Base-by-base conservation (phyloP, 1,140 invertebrate genomes). In the Chelonus insularis region DNA sequence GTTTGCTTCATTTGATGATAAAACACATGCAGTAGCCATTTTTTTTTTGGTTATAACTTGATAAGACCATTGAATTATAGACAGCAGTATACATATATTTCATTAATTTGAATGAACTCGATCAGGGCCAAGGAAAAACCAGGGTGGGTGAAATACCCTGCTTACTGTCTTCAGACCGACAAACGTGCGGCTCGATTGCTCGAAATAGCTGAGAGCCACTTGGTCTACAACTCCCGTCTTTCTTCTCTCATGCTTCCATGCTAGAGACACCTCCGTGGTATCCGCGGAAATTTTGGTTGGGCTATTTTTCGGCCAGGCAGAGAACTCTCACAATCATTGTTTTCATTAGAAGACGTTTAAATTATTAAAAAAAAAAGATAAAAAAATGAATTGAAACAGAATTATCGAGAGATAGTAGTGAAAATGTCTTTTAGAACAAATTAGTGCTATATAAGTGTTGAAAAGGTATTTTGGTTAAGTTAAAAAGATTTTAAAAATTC, bases 131-230 rank as follows among this genome's bases (percentile, higher is more conserved):
- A 29, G 25, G 25, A 29, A 29, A 3, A 29, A 29, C 3, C 25
- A 29, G 25, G 25, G 25, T 29, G 25, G 25, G 25, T 29, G 25
- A 29, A 29, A 29, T 7, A 7, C 7, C 25, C 25, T 29, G 3
- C 25, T 29, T 3, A 7, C 3, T 3, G 25, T 29, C 25, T 29
- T 29, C 25, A 29, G 25, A 29, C 25, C 25, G 25, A 29, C 25
- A 29, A 29, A 7, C 18, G 21, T 52, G 12, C 29, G 34, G 52
- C 52, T 55, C 34, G 20, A 5, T 25, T 11, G 37, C 54, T 32
- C 16, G 23, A 56, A 56, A 56, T 56, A 56, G 54, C 39, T 21
- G 23, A 56, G 37, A 56, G 54, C 54, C 37, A 43, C 54, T 56
- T 45, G 37, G 37, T 43, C 37, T 56, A 20, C n/a, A n/a, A n/a